Conservation (phyloP, 2,888 invertebrate genomes). For the Busseola fusca region DNA sequence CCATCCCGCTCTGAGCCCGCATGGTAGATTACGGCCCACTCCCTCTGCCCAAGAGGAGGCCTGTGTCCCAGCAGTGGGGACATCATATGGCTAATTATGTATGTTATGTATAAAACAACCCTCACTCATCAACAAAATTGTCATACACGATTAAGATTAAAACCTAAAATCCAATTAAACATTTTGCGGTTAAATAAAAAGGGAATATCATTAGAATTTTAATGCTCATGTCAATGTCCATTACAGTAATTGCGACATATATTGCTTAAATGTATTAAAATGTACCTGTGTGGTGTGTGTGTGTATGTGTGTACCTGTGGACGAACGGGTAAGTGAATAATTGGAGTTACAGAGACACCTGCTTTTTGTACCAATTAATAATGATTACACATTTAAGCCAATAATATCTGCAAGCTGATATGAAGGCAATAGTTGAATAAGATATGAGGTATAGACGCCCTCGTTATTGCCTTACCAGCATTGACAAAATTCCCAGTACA, state of each 20-base stretch:
- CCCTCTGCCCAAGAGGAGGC: too few species aligned
- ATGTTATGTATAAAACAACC: too few species aligned
- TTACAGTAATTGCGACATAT: constrained; percentile 59
- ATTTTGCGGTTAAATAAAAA: constrained; percentile 19
- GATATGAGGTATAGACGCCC: not conserved
- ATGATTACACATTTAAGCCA: constrained; percentile 69
- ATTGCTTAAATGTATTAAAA: constrained; percentile 59
- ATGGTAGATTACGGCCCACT: too few species aligned
- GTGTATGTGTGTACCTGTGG: constrained; percentile 10
- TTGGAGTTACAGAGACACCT: constrained; percentile 60
- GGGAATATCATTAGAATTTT: constrained; percentile 38
- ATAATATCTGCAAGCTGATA: constrained; percentile 60
- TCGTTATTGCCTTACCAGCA: not conserved
- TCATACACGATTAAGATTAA: constrained; percentile 1
- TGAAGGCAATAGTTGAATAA: constrained; percentile 47
- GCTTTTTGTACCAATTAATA: constrained; percentile 70
- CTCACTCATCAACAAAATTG: constrained; percentile 1
- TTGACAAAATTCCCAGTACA: not conserved
- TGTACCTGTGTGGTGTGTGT: too few species aligned
- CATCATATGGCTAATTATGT: too few species aligned
- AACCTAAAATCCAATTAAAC: constrained; percentile 22
- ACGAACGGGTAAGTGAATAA: constrained; percentile 36
- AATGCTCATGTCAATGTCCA: constrained; percentile 49
- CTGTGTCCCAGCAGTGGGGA: too few species aligned
- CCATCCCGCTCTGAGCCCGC: too few species aligned